Evolutionary conservation across 2,797 vertebrate genomes (phyloP).

Genomic region (Alfaro cultratus): DNA sequence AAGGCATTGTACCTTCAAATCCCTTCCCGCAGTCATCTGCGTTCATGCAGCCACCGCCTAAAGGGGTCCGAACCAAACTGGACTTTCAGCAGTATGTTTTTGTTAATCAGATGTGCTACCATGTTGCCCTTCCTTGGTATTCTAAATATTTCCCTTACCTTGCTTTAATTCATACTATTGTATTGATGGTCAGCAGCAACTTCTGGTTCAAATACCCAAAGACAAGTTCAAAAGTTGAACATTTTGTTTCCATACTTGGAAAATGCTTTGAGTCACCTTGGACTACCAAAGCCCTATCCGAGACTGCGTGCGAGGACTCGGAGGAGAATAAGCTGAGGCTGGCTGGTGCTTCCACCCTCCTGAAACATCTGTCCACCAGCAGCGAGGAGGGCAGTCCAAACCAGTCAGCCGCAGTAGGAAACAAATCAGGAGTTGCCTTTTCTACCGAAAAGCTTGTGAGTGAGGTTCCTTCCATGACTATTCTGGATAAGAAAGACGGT

Average conservation of each 20-base stretch:
- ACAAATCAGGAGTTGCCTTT: constrained; percentile 92
- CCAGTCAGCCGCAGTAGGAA: constrained; percentile 90
- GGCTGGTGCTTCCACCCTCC: constrained; percentile 88
- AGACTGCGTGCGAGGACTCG: constrained; percentile 97
- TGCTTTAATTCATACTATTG: constrained; percentile 97
- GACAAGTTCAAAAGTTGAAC: constrained; percentile 98
- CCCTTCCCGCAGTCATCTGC: constrained; percentile 52
- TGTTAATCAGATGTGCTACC: constrained; percentile 99
- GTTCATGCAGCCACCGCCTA: constrained; percentile 79
- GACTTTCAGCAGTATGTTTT: constrained; percentile 99
- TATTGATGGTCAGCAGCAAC: constrained; percentile 99
- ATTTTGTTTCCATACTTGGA: constrained; percentile 97
- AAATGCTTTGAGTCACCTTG: constrained; percentile 99
- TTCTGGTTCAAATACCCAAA: constrained; percentile 99
- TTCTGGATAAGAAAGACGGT: constrained; percentile 97
- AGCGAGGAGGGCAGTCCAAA: constrained; percentile 97
- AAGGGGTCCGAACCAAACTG: constrained; percentile 91
- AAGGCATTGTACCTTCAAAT: constrained; percentile 59
- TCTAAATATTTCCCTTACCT: constrained; percentile 99
- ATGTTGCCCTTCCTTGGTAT: constrained; percentile 97
- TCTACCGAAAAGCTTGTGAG: constrained; percentile 93
- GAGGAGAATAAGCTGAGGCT: constrained; percentile 97
- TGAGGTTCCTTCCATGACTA: constrained; percentile 94
- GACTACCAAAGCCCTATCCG: constrained; percentile 97
- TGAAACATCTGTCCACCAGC: constrained; percentile 95